Evolutionary conservation across 2,888 invertebrate species (phyloP).

Genomic region (Lordiphosa fenestrarum): DNA sequence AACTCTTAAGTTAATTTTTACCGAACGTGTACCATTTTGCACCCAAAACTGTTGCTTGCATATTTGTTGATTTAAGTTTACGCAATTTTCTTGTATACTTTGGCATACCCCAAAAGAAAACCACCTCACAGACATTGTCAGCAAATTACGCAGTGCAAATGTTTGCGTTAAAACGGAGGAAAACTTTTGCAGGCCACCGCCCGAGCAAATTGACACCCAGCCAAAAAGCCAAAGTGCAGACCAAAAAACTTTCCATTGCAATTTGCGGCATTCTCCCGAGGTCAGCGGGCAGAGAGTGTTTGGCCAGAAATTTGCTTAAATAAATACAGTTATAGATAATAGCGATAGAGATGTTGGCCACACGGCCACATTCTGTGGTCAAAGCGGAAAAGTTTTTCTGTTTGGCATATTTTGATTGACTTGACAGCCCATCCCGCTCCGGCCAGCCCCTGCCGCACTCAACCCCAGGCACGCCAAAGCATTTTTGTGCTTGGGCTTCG

Average conservation of each 20-base stretch:
- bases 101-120: constrained; percentile 7
- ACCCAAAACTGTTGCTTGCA: no score
- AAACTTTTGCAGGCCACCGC: constrained; percentile 57
- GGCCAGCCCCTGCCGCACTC: constrained; percentile 5
- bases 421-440: constrained; percentile 44
- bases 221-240: constrained; percentile 49
- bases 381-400: constrained; percentile 45
- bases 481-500: constrained; percentile 46
- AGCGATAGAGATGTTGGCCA: constrained; percentile 33
- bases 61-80: not conserved
- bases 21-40: no score
- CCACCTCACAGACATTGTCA: constrained; percentile 50
- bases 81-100: no score
- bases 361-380: constrained; percentile 27
- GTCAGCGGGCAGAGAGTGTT: constrained; percentile 32
- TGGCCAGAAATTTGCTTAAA: constrained; percentile 65
- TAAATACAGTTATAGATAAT: constrained; percentile 48
- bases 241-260: constrained; percentile 64
- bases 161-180: constrained; percentile 48
- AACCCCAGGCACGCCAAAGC: constrained; percentile 38
- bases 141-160: constrained; percentile 66
- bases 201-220: constrained; percentile 61
- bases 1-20: no score
- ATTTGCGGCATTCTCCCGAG: constrained; percentile 43
- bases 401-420: constrained; percentile 64